Conservation (phyloP, 1,140 invertebrate species). For the Papilio machaon region DNA sequence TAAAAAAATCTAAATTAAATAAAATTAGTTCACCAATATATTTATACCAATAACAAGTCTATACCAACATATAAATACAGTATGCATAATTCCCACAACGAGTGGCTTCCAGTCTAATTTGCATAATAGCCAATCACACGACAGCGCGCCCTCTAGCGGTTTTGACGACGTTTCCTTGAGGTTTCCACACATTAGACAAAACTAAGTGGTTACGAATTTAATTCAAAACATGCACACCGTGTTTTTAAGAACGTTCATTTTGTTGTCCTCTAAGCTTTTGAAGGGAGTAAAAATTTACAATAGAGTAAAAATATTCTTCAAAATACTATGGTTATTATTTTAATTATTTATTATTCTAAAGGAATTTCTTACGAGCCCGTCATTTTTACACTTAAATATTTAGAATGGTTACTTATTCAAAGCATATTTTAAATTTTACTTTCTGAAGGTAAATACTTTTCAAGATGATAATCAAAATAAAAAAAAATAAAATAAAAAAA, state of each 20-base stretch:
- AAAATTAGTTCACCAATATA: not conserved
- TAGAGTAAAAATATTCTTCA: no score
- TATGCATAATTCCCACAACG: not conserved
- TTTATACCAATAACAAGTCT: not conserved
- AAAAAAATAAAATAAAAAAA: no score
- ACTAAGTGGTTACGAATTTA: conserved; percentile 1
- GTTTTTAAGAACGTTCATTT: not conserved
- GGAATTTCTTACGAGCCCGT: no score
- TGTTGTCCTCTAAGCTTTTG: not conserved
- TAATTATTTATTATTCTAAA: no score
- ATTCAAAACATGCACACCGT: not conserved
- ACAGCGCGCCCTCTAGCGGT: conserved; percentile 16
- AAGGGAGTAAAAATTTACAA: no score
- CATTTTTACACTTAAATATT: no score
- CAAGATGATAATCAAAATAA: not conserved
- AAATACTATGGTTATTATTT: no score
- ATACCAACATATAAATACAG: not conserved
- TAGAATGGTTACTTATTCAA: no score
- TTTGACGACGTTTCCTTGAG: conserved; percentile 16
- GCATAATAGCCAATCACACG: conserved; percentile 32
- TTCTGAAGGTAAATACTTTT: not conserved
- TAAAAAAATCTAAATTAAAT: no score
- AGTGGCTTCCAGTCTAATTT: conserved; percentile 31
- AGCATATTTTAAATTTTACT: no score
- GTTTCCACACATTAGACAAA: conserved; percentile 31